A percentile compares a stretch with the other conserved stretches of the same genome.
Conservation (phyloP, 1,140 invertebrate genomes). For the Cataglyphis hispanica region DNA sequence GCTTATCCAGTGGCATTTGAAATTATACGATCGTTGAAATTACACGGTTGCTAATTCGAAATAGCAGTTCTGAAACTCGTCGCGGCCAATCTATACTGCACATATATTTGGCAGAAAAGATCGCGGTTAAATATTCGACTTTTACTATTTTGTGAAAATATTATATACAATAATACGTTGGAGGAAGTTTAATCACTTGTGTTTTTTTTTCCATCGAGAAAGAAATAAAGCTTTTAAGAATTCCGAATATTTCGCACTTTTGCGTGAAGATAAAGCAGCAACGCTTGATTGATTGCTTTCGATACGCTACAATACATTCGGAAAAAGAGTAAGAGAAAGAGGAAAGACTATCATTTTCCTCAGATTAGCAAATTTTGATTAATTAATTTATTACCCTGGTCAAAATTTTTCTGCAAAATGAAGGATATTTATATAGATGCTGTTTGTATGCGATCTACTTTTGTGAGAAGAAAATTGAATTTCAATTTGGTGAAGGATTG, state of each 20-base stretch:
- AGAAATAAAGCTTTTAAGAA: background rate
- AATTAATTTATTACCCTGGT: background rate
- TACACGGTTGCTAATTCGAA: constrained; percentile 22
- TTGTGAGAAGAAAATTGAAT: background rate
- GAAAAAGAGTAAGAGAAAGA: too few species aligned
- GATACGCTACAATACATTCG: background rate
- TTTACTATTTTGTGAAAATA: constrained; percentile 25
- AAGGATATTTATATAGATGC: background rate
- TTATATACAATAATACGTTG: background rate
- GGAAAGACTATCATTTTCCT: background rate
- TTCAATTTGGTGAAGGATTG: background rate
- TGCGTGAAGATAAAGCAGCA: background rate
- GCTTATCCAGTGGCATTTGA: constrained; percentile 64
- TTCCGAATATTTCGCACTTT: background rate
- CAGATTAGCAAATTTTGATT: background rate
- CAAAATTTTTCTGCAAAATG: background rate
- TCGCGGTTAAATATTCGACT: constrained; percentile 27
- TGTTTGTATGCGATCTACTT: background rate
- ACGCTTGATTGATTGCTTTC: background rate
- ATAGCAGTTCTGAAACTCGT: constrained; percentile 47
- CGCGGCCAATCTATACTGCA: constrained; percentile 26
- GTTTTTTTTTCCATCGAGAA: background rate
- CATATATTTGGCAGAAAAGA: background rate
- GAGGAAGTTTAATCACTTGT: background rate
- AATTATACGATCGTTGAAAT: background rate